A percentile compares a stretch with the other conserved stretches of the same genome.
Evolutionary conservation across 2,888 invertebrate genomes (phyloP).

Genomic region (Callyntrura guangdongensis): DNA sequence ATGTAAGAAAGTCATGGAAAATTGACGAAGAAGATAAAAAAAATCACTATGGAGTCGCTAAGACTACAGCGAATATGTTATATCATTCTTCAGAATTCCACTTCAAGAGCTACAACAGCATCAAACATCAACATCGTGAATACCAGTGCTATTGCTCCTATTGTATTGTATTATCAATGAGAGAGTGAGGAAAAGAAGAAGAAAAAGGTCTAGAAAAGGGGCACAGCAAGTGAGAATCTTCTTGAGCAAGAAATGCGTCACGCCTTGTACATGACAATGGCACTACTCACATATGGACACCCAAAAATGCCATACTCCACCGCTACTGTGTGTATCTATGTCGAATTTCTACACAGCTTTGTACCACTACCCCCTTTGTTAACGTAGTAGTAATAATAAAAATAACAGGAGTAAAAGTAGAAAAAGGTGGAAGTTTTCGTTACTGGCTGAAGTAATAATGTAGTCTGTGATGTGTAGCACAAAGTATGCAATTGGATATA

Average conservation of each 20-base stretch:
- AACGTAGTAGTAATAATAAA: constrained; percentile 40
- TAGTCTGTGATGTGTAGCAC: background rate
- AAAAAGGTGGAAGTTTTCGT: background rate
- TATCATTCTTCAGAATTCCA: background rate
- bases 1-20: constrained; percentile 37
- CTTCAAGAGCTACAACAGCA: background rate
- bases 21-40: constrained; percentile 33
- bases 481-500: background rate
- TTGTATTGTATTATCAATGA: constrained; percentile 35
- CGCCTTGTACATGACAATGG: constrained; percentile 57
- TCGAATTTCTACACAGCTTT: constrained; percentile 14
- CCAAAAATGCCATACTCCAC: constrained; percentile 5
- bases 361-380: background rate
- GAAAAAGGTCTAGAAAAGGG: too few relatives aligned
- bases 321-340: constrained; percentile 17
- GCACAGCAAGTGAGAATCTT: constrained; percentile 37
- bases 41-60: background rate
- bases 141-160: background rate
- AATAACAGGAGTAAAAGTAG: constrained; percentile 1
- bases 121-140: background rate
- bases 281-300: background rate
- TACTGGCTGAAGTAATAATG: constrained; percentile 38
- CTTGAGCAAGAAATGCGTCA: constrained; percentile 32
- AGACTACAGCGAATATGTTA: background rate
- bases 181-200: background rate